Percentiles rank a stretch among this genome's conserved stretches.
Conservation (phyloP, 2,113 vertebrate species). For the Tenrec ecaudatus region DNA sequence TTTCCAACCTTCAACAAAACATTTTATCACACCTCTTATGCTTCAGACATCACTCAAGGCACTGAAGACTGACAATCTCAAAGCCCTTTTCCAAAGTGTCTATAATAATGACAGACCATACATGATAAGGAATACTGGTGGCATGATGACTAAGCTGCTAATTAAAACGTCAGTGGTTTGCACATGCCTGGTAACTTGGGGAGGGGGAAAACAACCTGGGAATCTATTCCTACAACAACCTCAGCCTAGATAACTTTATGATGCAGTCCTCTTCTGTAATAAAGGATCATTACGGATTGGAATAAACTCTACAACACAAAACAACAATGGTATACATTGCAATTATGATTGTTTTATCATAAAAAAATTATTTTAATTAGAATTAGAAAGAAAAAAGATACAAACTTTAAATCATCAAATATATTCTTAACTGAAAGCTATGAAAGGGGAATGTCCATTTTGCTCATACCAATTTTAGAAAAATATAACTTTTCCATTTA, state of each 20-base stretch:
- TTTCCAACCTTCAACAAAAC: background rate
- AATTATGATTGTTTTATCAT: slow-evolving; percentile 20
- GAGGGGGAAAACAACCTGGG: too few species aligned
- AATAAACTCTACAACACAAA: background rate
- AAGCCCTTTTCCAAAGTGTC: background rate
- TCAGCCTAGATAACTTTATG: too few species aligned
- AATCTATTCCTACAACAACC: too few species aligned
- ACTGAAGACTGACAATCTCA: background rate
- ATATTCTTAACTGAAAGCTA: slow-evolving; percentile 11
- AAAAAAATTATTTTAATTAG: slow-evolving; percentile 30
- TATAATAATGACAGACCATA: background rate
- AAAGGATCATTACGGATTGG: background rate
- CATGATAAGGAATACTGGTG: background rate
- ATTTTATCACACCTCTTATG: background rate
- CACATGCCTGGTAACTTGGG: background rate
- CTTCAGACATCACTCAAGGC: background rate
- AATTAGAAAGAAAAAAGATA: slow-evolving; percentile 20
- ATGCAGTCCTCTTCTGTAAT: background rate
- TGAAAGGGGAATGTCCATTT: slow-evolving; percentile 6
- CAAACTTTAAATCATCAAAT: background rate
- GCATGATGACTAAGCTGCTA: background rate
- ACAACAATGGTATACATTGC: background rate
- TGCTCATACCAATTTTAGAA: background rate
- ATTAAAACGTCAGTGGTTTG: background rate
- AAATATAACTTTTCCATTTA: background rate